These are phyloP conservation scores for Hybognathus amarus DNA, from an alignment of 2,797 vertebrate species.

Conservation along the genomic window DNA sequence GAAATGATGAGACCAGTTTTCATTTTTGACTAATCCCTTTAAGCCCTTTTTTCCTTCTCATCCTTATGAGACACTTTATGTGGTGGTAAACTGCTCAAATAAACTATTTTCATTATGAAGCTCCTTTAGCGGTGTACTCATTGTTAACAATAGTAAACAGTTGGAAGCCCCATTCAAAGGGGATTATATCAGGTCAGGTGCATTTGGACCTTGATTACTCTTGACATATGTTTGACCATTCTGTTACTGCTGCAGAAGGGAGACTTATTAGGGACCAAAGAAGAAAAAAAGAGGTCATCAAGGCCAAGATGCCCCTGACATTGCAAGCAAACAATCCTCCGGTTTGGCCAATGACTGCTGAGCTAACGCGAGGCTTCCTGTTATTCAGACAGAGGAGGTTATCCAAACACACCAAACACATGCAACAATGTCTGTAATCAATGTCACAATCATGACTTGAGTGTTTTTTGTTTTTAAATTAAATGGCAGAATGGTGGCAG, in stretches of 20 bases:
- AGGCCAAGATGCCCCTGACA: constrained; percentile 75
- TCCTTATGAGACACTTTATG: constrained; percentile 72
- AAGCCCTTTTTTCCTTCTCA: constrained; percentile 35
- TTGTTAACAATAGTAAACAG: constrained; percentile 82
- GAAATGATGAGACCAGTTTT: constrained; percentile 41
- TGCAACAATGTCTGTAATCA: constrained; percentile 12
- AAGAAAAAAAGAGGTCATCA: constrained; percentile 68
- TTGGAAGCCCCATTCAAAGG: constrained; percentile 83
- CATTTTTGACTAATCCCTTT: not conserved
- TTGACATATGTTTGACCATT: constrained; percentile 87
- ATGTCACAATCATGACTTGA: not conserved
- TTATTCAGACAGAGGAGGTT: constrained; percentile 35
- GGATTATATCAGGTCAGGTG: constrained; percentile 86
- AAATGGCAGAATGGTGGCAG: not conserved
- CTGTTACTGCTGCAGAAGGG: constrained; percentile 78
- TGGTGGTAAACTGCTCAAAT: constrained; percentile 75
- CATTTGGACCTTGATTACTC: constrained; percentile 84
- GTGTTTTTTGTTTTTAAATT: not conserved
- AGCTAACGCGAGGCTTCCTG: constrained; percentile 55
- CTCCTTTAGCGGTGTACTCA: constrained; percentile 67
- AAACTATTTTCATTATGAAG: constrained; percentile 71
- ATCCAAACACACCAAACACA: constrained; percentile 54
- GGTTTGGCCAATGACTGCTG: constrained; percentile 60
- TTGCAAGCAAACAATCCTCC: constrained; percentile 62
- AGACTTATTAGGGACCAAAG: constrained; percentile 77